Evolutionary conservation across 1,140 invertebrate genomes (phyloP), one percentile per base, ranked within the genome.

Genomic region (Reticulitermes speratus): DNA sequence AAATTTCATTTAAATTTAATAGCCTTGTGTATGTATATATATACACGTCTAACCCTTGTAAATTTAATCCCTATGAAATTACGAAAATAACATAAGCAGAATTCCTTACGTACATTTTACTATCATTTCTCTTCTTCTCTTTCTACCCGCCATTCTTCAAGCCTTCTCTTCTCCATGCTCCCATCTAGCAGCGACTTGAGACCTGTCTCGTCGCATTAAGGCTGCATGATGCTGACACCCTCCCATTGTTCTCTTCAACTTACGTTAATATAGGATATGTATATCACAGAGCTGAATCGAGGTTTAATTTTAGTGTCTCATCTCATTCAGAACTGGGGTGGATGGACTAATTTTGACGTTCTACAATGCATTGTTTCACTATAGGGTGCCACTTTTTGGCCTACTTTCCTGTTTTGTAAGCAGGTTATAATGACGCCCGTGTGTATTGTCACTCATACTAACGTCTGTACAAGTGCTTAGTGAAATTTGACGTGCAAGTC

Each of bases 1-100:
- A 86, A 84, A 84, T 86, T 86, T 86, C 82, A 86, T 86, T 86
- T 86, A 84, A 44, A 82, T 86, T 83, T 81, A 86, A 84, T 85
- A 85, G 85, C 48, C 44, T 83, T 11, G 82, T 25, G 82, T 38
- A 2, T 44, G 38, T 44, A 83, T 48, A 44, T 48, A 44, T 30
- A 44, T 48, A 38, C 25, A 38, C 44, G 21, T 82, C 82, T n/a
- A 25, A 25, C 52, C 52, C 52, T 75, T 86, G 86, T 69, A 86
- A 86, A 86, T 82, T 86, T 84, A 86, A 86, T 84, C 86, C 86
- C 86, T 84, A 85, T 85, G 59, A 86, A 86, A 86, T 82, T 86
- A 23, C 59, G 86, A 44, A 38, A 86, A 86, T 84, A 48, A 38
- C 86, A 86, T 86, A 86, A 82, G 69, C 86, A 86, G 45, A 82